Base-by-base conservation (phyloP, 1,140 invertebrate genomes). In the Bombus consobrinus region DNA sequence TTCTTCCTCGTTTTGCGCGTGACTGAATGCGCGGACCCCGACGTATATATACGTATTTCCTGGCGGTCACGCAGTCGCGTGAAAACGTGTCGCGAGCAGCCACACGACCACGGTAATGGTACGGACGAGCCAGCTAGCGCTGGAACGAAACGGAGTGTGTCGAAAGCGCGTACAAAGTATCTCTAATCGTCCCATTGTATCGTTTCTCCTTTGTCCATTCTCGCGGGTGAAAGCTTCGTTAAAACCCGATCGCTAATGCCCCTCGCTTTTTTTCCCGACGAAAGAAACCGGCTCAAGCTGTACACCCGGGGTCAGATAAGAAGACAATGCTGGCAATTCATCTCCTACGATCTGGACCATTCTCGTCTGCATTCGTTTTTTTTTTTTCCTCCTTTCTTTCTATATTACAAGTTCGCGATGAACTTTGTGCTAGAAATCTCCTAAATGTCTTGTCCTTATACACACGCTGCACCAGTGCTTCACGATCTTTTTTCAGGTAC, bases 141-240 rank as follows among this genome's bases (percentile, higher is more conserved):
- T 82, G 77, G 66, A 89, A 88, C 87, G 87, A 86, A 83, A 83
- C 62, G 77, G 69, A 39, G 80, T 90, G 81, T 86, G 77, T 90
- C 81, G 72, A 90, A 90, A 88, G 87, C 87, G 84, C 87, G 87
- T 88, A 86, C 83, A 81, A 88, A 90, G 83, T 90, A 86, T 91
- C 89, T 90, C 87, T 88, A 88, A 90, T 90, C 89, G 89, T 88
- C 87, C 84, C 78, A 90, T 91, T 91, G 89, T 91, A 78, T 83
- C 78, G 80, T 87, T 86, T 80, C 89, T 86, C 89, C 83, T 88
- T 90, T 90, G 81, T 82, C 86, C 89, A 77, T 86, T 83, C 86
- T 89, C 59, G 87, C 78, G 39, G 82, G 89, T 88, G 89, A 91
- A 91, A 90, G 89, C 89, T 90, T 90, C 83, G 87, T 88, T 89